phyloP scores from a whole-genome alignment of 2,888 invertebrate genomes.

The Leptinotarsa tumamoca region DNA sequence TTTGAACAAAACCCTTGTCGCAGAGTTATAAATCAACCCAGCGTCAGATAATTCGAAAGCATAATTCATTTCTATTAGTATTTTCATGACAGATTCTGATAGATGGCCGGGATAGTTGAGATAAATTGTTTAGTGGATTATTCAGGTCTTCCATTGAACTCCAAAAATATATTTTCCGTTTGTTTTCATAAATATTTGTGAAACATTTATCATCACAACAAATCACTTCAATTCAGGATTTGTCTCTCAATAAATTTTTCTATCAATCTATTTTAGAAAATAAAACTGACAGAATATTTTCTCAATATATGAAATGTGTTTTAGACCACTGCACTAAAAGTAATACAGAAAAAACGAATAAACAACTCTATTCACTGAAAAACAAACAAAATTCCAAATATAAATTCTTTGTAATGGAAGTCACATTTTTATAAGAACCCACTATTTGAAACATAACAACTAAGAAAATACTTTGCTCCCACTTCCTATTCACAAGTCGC shows the following conservation, averaged over 20 bases:
- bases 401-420: too few relatives aligned
- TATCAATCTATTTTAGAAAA: too few relatives aligned
- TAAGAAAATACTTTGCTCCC: not conserved
- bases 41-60: not conserved
- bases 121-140: conserved; percentile 5
- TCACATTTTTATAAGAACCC: not conserved
- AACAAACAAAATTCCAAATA: too few relatives aligned
- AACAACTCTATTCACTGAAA: too few relatives aligned
- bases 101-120: conserved; percentile 9
- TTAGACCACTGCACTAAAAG: too few relatives aligned
- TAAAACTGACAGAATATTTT: too few relatives aligned
- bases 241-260: not conserved
- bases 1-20: not conserved
- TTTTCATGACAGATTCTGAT: conserved; percentile 4
- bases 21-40: not conserved
- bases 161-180: not conserved
- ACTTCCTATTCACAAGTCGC: not conserved
- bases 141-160: conserved; percentile 4
- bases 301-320: too few relatives aligned
- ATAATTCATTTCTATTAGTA: conserved; percentile 8
- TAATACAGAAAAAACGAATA: too few relatives aligned
- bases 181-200: not conserved
- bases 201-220: not conserved
- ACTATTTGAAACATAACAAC: not conserved
- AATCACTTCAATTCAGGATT: not conserved